Base-by-base conservation (phyloP, 92 coral and sea anemone genomes). In the Palythoa grandiflora region DNA sequence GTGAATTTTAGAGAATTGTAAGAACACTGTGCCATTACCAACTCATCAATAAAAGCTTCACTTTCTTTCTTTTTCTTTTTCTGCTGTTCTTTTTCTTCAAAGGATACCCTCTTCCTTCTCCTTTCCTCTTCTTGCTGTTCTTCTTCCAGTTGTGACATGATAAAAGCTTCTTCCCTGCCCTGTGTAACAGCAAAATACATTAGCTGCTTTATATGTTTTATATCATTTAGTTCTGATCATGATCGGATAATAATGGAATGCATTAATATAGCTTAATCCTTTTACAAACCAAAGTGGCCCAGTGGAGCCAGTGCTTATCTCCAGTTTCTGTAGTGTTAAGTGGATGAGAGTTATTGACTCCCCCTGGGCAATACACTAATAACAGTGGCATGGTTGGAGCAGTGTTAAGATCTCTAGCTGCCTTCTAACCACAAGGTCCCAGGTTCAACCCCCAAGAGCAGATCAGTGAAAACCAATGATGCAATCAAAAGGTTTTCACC, bases 161-260 rank as follows among this genome's bases (percentile, higher is more conserved):
- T 80, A 71, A 93, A 63, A 59, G 96, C 98, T 88, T 94, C 99
- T 66, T 95, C 97, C 84, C 99, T 90, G 28, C 96, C 98, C 99
- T 97, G 85, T 9, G 20, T 55, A 55, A 83, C 20, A 50, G 19
- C 84, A 8, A 50, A 37, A 63, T 17, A 17, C 28, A 28, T 3
- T n/a, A 17, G 9, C n/a, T 63, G 2, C 9, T 3, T 63, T 44
- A 0, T 8, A 6, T 6, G 7, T 63, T 63, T 63, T 21, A 63
- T 15, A 59, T 59, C 0, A 28, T 28, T 28, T 59, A 59, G 21
- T 15, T 59, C 20, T 2, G 16, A 59, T 12, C 4, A 59, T 5
- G 19, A 59, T 44, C 6, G 6, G 50, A 44, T 8, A 44, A 44
- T 44, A 44, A 0, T 44, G 6, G 50, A 44, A 44, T 44, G 6